A percentile compares a stretch with the other conserved stretches of the same genome.
These are phyloP conservation scores for Aegotheles bennettii DNA, from an alignment of 2,113 vertebrate species.

Conservation along the genomic window DNA sequence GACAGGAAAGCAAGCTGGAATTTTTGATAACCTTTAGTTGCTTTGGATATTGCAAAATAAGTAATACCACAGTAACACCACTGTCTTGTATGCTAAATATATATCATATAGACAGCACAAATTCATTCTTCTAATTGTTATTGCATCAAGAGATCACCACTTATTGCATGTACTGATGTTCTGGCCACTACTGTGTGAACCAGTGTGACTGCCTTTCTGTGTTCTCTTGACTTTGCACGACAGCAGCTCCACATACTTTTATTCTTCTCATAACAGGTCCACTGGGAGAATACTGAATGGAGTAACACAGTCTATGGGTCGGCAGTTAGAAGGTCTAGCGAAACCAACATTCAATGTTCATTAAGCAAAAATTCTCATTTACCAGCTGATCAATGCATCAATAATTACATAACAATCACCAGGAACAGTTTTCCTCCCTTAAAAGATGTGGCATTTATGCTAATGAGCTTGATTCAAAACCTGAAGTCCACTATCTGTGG, in stretches of 20 bases:
- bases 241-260: background rate
- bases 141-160: background rate
- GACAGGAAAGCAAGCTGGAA: background rate
- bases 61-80: background rate
- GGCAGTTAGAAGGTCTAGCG: background rate
- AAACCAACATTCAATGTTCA: background rate
- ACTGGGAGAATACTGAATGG: background rate
- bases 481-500: background rate
- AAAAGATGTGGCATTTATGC: background rate
- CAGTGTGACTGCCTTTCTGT: background rate
- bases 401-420: background rate
- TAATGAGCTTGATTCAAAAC: background rate
- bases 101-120: background rate
- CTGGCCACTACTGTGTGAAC: background rate
- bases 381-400: background rate
- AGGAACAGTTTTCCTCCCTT: background rate
- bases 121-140: background rate
- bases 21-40: background rate
- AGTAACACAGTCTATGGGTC: background rate
- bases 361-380: background rate
- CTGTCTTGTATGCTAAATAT: background rate
- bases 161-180: background rate
- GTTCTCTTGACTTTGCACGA: background rate
- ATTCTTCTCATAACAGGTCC: background rate
- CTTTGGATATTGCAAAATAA: background rate